Base-by-base conservation (phyloP, 2,113 vertebrate genomes). In the Alosa alosa region DNA sequence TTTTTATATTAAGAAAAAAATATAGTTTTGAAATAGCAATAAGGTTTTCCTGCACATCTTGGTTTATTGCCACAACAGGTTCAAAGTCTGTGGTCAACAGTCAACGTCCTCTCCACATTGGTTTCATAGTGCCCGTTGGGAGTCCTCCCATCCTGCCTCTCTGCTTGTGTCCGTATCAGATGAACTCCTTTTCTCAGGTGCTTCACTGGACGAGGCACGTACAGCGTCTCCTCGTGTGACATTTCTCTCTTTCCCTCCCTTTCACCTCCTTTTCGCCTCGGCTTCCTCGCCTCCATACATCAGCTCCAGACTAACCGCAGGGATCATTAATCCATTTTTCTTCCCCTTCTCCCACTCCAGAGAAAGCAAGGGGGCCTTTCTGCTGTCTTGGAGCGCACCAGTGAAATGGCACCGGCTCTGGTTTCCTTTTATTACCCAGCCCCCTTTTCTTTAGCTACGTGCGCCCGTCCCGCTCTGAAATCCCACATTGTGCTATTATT, bases 401-500 rank as follows among this genome's bases (percentile, higher is more conserved):
- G 17, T 22, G 41, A 41, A 78, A 46, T 45, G 44, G 20, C 57
- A 57, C 47, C 41, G 17, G 47, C 7, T 81, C 52, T 31, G 6
- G 9, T 86, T 86, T 85, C 83, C 86, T 88, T 57, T 81, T 68
- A 49, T 86, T 84, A 82, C 81, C 81, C 85, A 36, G 75, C 64
- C 18, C 44, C 83, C 85, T 18, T 82, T 78, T 39, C 36, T 55
- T 57, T 18, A 13, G 41, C 47, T 84, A 84, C 25, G 22, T 82
- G 47, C 81, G 50, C 46, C 25, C 68, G 52, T 82, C 31, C 81
- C 84, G 81, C 84, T 88, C 86, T 89, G 87, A 81, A 52, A 86
- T 92, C 89, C 90, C 88, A 84, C 81, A 45, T 87, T 91, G 87
- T 93, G 91, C 88, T 91, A 92, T 91, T 92, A 85, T 88, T 87